Evolutionary conservation across 2,888 invertebrate species (phyloP), one percentile per base, ranked within the genome.

Genomic region (Acanthosoma haemorrhoidale): DNA sequence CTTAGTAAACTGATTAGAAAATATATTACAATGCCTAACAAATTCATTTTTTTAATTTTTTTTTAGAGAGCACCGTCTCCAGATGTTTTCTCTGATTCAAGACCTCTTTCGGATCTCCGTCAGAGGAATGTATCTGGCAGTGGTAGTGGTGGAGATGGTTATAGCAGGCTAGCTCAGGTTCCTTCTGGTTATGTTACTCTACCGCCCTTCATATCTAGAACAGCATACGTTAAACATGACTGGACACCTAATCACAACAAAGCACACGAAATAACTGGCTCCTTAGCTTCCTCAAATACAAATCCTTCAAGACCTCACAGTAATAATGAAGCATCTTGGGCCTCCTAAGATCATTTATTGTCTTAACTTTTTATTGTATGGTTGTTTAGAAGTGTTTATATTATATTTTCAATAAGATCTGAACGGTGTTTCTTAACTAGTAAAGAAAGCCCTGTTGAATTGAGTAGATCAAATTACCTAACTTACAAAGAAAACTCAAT

Each of bases 101-200:
- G 69, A 38, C 38, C 64, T 18, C 63, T 29, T 21, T 36, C 34
- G 3, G 69, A 68, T n/a, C 18, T 58, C 18, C 39, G 69, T n/a
- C 70, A 70, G 29, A 36, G 70, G 59, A 70, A 70, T 36, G 51
- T 57, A 16, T 67, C 70, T 9, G 11, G 51, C 25, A 70, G 68
- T 58, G 72, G 70, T 9, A 72, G 70, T 57, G 66, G 66, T 21
- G 72, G 70, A 9, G 70, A 72, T 34, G 72, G 72, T 16, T 72
- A 72, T 61, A 68, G 72, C 36, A 29, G 60, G 8, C 38, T 72
- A n/a, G 72, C 69, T 11, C 68, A 58, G 16, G 71, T 70, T 15
- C 38, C 70, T 8, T 41, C 69, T 16, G 72, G 72, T 21, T 70
- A 69, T 32, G 72, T 72, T 15, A 68, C 69, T 25, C 51, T 69